phyloP scores from a whole-genome alignment of 1,140 invertebrate genomes.

The Rhopalosiphum padi region DNA sequence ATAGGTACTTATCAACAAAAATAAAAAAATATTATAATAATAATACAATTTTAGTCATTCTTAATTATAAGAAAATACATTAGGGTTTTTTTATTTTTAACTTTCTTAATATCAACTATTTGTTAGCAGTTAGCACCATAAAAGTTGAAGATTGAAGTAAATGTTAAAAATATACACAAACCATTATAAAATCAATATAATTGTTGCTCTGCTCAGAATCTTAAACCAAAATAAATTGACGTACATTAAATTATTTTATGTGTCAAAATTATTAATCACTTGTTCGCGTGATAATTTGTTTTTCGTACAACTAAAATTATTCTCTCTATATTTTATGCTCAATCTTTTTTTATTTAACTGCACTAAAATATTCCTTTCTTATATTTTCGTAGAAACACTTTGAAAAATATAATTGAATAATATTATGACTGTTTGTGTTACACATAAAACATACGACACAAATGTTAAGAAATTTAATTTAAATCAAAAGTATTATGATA shows the following conservation, averaged over 20 bases:
- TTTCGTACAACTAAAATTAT: not conserved
- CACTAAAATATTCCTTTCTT: not conserved
- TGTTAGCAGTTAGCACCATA: too few species aligned
- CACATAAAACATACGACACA: slow-evolving; percentile 12
- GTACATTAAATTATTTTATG: not conserved
- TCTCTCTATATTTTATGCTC: not conserved
- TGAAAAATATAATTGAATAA: not conserved
- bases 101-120: too few species aligned
- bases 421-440: not conserved
- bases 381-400: not conserved
- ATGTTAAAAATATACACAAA: not conserved
- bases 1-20: too few species aligned
- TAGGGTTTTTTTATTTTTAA: too few species aligned
- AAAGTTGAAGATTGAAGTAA: too few species aligned
- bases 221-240: not conserved
- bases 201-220: not conserved
- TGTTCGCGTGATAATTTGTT: not conserved
- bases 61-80: too few species aligned
- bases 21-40: too few species aligned
- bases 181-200: not conserved
- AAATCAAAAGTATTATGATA: slow-evolving; percentile 25
- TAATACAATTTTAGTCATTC: too few species aligned
- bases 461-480: not conserved
- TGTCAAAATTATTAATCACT: not conserved
- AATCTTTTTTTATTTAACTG: not conserved